phyloP scores from a whole-genome alignment of 2,797 vertebrate species.

The Melanotaenia nigrans region DNA sequence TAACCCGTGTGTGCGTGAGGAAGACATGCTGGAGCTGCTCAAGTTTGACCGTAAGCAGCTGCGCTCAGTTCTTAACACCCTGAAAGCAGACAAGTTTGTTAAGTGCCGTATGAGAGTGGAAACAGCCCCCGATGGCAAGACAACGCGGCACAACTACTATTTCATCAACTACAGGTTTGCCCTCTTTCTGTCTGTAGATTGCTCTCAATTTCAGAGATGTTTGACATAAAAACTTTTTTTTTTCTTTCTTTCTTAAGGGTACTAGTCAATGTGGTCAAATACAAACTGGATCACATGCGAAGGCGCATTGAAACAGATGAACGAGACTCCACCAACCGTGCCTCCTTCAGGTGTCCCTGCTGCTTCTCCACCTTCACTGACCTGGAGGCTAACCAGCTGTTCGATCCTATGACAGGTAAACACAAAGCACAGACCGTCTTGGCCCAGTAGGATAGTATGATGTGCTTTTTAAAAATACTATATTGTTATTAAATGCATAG shows the following conservation, averaged over 20 bases:
- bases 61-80: constrained; percentile 94
- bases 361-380: constrained; percentile 97
- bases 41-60: constrained; percentile 98
- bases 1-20: constrained; percentile 96
- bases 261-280: constrained; percentile 97
- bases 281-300: constrained; percentile 99
- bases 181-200: neutral
- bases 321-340: constrained; percentile 96
- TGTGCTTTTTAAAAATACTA: neutral
- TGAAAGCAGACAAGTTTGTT: constrained; percentile 97
- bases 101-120: constrained; percentile 98
- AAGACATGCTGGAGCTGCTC: constrained; percentile 98
- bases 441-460: too few species aligned
- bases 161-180: constrained; percentile 93
- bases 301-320: constrained; percentile 97
- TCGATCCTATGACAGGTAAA: constrained; percentile 93
- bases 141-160: constrained; percentile 97
- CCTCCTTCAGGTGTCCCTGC: constrained; percentile 95
- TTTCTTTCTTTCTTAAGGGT: constrained; percentile 68
- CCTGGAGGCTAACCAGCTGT: constrained; percentile 98
- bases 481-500: neutral
- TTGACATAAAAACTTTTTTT: neutral
- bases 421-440: neutral
- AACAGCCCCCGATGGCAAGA: constrained; percentile 95
- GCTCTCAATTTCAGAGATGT: neutral